Conservation (phyloP, 2,113 vertebrate species). For the Eublepharis macularius region DNA sequence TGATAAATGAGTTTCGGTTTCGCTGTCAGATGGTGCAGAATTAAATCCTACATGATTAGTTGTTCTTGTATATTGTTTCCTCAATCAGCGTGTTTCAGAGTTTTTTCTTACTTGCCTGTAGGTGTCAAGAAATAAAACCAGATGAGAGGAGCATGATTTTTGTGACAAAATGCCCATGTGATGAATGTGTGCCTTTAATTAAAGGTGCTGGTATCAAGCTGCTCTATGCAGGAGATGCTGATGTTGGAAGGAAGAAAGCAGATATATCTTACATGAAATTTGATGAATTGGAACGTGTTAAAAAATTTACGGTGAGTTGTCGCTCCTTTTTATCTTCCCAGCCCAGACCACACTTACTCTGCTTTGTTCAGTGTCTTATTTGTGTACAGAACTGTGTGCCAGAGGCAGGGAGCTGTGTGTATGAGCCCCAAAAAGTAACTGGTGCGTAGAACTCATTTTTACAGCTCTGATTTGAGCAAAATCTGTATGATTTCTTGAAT, state of each 20-base stretch:
- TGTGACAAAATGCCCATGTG: constrained; percentile 94
- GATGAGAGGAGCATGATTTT: constrained; percentile 90
- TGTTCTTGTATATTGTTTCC: background rate
- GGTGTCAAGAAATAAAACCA: constrained; percentile 85
- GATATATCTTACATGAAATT: constrained; percentile 95
- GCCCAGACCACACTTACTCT: no score
- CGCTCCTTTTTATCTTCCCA: background rate
- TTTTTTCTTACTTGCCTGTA: constrained; percentile 61
- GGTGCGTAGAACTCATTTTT: no score
- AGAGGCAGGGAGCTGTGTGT: no score
- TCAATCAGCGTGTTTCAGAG: background rate
- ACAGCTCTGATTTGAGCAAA: no score
- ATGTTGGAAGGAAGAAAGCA: constrained; percentile 89
- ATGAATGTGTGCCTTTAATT: constrained; percentile 94
- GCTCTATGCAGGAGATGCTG: constrained; percentile 90
- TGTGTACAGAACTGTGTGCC: no score
- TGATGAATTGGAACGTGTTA: constrained; percentile 79
- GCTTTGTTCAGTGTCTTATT: no score
- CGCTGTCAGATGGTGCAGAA: background rate
- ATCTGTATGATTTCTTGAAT: background rate
- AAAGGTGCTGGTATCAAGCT: constrained; percentile 90
- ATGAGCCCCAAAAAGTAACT: no score
- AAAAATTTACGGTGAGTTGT: constrained; percentile 88
- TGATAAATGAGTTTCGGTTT: background rate
- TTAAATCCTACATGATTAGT: constrained; percentile 14